Base-by-base conservation (phyloP, 1,140 invertebrate genomes). In the Neodiprion fabricii region DNA sequence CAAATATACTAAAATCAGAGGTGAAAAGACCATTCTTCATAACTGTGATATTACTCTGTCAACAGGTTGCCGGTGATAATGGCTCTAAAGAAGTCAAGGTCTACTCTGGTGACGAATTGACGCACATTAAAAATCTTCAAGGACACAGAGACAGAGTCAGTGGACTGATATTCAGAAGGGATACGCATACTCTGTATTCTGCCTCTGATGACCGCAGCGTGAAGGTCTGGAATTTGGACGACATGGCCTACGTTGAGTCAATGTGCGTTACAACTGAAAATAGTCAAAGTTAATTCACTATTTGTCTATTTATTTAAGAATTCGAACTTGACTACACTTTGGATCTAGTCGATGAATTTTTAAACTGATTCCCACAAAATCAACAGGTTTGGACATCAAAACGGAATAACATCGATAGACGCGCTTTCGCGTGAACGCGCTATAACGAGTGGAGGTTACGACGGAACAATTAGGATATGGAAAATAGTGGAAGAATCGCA, bases 401-500 rank as follows among this genome's bases (percentile, higher is more conserved):
- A 93, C 79, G 88, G 89, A n/a, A 93, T 99, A 5, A 96, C 95
- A 9, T 92, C 92, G n/a, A 95, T 99, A 70, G 98, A 99, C 89
- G 93, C 95, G 2, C 84, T 97, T 66, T 90, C 92, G 67, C 90
- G 94, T 77, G 97, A 99, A 81, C 90, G 96, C 75, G 96, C 95
- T 2, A 91, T 99, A 1, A 96, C 97, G 8, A 92, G 94, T 70
- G 98, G 98, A 66, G 96, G 97, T 47, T 91, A 93, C 75, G 98
- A 99, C 85, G 91, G 91, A 61, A 92, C 94, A 9, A 85, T 99
- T 65, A 90, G 97, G 77, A 92, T 99, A 78, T 99, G 97, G 97
- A 99, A 99, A 87, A 95, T 99, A 75, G 92, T 94, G 0, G 97
- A 99, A 89, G 98, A 99, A 85, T 98, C 97, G 67, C 98, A 99